Conservation (phyloP, 2,113 vertebrate genomes). For the Sardina pilchardus region DNA sequence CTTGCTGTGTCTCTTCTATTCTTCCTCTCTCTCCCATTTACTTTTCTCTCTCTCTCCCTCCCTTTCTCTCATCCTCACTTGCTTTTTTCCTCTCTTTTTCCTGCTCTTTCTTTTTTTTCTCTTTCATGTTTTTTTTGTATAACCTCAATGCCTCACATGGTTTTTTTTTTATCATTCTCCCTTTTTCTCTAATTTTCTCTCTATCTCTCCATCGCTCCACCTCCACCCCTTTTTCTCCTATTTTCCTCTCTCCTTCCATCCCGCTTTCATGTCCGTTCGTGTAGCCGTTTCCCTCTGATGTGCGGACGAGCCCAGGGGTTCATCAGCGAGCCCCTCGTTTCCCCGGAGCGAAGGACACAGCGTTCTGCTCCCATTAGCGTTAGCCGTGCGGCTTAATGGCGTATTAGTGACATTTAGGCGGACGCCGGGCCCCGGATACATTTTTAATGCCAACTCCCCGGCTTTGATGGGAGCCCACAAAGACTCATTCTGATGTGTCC, state of each 20-base stretch:
- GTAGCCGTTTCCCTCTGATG: slow-evolving; percentile 4
- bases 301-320: background rate
- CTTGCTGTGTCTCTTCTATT: background rate
- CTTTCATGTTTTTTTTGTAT: background rate
- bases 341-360: background rate
- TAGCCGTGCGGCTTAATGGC: slow-evolving; percentile 20
- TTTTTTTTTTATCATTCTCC: background rate
- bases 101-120: background rate
- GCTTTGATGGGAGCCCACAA: slow-evolving; percentile 44
- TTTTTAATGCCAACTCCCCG: slow-evolving; percentile 40
- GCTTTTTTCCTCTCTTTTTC: background rate
- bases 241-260: background rate
- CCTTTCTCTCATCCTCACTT: background rate
- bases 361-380: slow-evolving; percentile 29
- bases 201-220: background rate
- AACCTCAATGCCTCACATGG: background rate
- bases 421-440: slow-evolving; percentile 19
- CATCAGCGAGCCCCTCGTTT: slow-evolving; percentile 19
- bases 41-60: background rate
- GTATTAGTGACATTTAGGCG: slow-evolving; percentile 46
- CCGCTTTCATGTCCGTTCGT: background rate
- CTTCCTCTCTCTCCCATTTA: background rate
- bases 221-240: background rate
- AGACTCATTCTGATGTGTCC: slow-evolving; percentile 35
- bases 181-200: background rate